Evolutionary conservation across 2,797 vertebrate genomes (phyloP).

Genomic region (Champsocephalus gunnari): DNA sequence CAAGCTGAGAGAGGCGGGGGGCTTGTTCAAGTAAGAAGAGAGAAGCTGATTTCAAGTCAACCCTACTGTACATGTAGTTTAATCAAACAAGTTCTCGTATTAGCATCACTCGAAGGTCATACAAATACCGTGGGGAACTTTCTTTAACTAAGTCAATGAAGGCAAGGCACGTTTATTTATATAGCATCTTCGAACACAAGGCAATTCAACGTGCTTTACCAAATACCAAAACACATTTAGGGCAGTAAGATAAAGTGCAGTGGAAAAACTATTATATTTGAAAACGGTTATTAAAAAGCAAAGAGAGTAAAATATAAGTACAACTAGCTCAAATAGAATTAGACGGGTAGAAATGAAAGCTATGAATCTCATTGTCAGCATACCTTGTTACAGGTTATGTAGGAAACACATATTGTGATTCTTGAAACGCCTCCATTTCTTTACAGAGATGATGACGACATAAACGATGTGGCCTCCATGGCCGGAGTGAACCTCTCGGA

Average conservation of each 20-base stretch:
- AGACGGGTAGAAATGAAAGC: background rate
- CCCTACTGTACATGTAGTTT: background rate
- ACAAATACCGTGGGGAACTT: background rate
- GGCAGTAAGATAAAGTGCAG: too few species aligned
- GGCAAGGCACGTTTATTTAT: too few species aligned
- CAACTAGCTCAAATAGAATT: too few species aligned
- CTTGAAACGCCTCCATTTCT: background rate
- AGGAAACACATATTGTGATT: background rate
- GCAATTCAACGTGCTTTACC: too few species aligned
- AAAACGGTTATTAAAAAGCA: too few species aligned
- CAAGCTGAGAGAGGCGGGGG: constrained; percentile 93
- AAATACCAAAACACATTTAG: too few species aligned
- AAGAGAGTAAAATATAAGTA: too few species aligned
- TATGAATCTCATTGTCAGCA: background rate
- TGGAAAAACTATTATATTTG: too few species aligned
- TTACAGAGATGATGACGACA: constrained; percentile 95
- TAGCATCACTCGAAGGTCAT: background rate
- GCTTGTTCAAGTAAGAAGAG: constrained; percentile 92
- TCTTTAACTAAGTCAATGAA: background rate
- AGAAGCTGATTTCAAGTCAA: background rate
- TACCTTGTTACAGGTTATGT: background rate
- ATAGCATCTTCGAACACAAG: too few species aligned
- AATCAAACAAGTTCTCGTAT: background rate
- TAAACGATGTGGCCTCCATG: constrained; percentile 98
- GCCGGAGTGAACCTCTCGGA: constrained; percentile 97